Percentiles rank a stretch among this genome's conserved stretches.
Conservation (phyloP, 2,113 vertebrate species). For the Gallinago jamesoni region DNA sequence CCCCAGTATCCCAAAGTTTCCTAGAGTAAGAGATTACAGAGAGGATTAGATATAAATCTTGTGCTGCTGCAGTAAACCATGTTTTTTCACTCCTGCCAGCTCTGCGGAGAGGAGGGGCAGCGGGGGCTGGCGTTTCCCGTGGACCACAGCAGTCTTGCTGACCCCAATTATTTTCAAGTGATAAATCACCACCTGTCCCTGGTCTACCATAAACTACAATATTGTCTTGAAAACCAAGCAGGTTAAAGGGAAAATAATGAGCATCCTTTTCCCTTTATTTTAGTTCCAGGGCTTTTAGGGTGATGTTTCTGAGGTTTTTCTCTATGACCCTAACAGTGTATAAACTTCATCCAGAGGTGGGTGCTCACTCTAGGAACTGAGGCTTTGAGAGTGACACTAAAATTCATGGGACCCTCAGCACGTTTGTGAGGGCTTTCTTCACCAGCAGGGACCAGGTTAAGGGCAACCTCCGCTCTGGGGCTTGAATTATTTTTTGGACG, state of each 20-base stretch:
- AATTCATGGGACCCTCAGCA: rapidly evolving
- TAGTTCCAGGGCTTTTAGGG: not conserved
- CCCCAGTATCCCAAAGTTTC: not conserved
- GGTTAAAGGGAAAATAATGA: not conserved
- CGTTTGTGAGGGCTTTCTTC: rapidly evolving
- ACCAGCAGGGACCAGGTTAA: not conserved
- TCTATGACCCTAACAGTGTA: no score
- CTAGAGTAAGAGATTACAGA: not conserved
- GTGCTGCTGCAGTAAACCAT: not conserved
- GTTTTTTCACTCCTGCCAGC: not conserved
- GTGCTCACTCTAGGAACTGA: rapidly evolving
- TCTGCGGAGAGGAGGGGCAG: not conserved
- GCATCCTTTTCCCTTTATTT: not conserved
- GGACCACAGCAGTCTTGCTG: not conserved
- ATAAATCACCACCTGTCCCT: not conserved
- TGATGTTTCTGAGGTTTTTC: not conserved
- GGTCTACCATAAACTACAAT: not conserved
- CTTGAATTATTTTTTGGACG: not conserved
- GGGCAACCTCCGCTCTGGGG: rapidly evolving
- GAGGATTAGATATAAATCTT: not conserved
- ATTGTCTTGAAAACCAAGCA: not conserved
- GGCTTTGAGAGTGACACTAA: not conserved
- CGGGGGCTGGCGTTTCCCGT: not conserved
- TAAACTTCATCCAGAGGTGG: not conserved
- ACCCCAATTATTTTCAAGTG: slow-evolving; percentile 1